Conservation (phyloP, 1,140 invertebrate species). For the Argopecten irradians region DNA sequence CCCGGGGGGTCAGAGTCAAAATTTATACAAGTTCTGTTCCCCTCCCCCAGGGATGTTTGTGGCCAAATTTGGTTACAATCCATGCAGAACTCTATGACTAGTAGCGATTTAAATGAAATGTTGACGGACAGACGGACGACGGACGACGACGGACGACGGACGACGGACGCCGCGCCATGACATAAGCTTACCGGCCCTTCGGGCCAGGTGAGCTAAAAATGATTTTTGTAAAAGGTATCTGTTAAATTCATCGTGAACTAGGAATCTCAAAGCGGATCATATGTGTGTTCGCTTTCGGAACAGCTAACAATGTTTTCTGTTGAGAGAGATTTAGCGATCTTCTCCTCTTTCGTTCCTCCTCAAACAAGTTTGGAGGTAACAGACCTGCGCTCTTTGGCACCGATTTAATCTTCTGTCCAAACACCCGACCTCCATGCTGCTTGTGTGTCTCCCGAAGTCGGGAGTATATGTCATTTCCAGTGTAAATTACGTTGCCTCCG, state of each 20-base stretch:
- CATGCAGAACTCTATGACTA: too few species aligned
- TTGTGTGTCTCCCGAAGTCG: not conserved
- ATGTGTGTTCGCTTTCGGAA: not conserved
- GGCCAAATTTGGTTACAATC: too few species aligned
- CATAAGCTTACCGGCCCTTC: too few species aligned
- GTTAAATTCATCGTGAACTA: not conserved
- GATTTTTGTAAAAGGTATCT: too few species aligned
- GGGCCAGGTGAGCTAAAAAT: too few species aligned
- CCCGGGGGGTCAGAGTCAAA: too few species aligned
- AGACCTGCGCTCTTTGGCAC: not conserved
- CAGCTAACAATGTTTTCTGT: not conserved
- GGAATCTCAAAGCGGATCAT: not conserved
- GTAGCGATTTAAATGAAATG: too few species aligned
- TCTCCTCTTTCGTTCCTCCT: not conserved
- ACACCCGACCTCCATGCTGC: not conserved
- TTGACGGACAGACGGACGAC: too few species aligned
- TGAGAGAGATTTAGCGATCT: not conserved
- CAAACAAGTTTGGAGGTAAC: not conserved
- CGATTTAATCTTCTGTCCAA: not conserved
- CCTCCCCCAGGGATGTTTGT: too few species aligned
- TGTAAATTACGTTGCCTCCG: not conserved
- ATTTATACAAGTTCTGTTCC: too few species aligned
- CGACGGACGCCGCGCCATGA: too few species aligned
- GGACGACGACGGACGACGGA: too few species aligned
- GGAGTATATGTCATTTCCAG: not conserved